Percentiles rank a stretch among this genome's conserved stretches.
Evolutionary conservation across 2,888 invertebrate species (phyloP).

Genomic region (Zhuqinia jingwanae): DNA sequence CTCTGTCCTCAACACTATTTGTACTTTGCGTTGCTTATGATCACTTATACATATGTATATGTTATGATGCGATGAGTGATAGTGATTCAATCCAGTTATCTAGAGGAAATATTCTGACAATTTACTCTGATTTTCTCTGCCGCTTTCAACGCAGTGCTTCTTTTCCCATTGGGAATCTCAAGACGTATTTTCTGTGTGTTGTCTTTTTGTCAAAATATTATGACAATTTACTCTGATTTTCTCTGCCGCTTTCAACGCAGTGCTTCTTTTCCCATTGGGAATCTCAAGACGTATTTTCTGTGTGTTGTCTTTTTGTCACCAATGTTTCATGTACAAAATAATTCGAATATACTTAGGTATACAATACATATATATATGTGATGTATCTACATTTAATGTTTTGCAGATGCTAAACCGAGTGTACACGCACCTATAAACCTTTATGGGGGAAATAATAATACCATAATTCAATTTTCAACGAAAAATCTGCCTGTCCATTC

Average conservation of each 20-base stretch:
- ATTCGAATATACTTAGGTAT: too few relatives aligned
- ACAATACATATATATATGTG: too few relatives aligned
- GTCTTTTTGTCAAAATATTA: constrained; percentile 51
- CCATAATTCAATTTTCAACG: constrained; percentile 64
- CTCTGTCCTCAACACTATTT: too few relatives aligned
- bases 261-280: constrained; percentile 49
- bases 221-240: constrained; percentile 50
- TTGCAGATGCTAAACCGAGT: neutral
- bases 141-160: neutral
- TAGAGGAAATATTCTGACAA: constrained; percentile 32
- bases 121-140: constrained; percentile 53
- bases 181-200: constrained; percentile 29
- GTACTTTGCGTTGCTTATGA: too few relatives aligned
- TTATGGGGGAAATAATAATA: constrained; percentile 42
- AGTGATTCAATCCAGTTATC: constrained; percentile 67
- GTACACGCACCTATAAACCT: constrained; percentile 8
- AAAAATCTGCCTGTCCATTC: constrained; percentile 47
- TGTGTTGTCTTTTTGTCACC: constrained; percentile 31
- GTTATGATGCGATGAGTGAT: constrained; percentile 58
- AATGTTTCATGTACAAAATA: neutral
- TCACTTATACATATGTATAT: neutral
- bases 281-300: constrained; percentile 43
- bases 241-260: neutral
- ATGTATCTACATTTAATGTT: neutral
- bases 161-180: constrained; percentile 39